Conservation (phyloP, 2,797 vertebrate species). For the Pachyuromys duprasi region DNA sequence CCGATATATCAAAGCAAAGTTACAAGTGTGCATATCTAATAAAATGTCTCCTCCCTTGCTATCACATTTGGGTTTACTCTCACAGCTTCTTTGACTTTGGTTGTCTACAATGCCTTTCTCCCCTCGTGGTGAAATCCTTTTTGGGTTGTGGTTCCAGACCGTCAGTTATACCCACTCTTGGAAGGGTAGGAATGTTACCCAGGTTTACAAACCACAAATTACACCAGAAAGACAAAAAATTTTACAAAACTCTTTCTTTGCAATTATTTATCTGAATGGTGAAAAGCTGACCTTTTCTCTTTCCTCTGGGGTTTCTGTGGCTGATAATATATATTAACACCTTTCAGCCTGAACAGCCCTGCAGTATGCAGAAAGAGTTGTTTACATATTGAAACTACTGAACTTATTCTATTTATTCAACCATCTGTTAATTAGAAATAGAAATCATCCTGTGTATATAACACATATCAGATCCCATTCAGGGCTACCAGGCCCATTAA, state of each 20-base stretch:
- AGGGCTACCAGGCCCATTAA: too few relatives aligned
- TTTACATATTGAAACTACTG: too few relatives aligned
- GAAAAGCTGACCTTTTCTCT: neutral
- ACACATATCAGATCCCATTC: too few relatives aligned
- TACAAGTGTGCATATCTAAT: neutral
- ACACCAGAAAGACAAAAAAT: neutral
- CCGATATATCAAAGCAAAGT: neutral
- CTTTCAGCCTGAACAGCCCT: fast-evolving
- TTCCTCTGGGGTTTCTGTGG: neutral
- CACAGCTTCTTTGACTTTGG: neutral
- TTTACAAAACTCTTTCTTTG: neutral
- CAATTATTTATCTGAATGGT: neutral
- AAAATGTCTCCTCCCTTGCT: neutral
- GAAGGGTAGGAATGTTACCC: neutral
- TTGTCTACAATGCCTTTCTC: neutral
- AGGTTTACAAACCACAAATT: neutral
- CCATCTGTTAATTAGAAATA: too few relatives aligned
- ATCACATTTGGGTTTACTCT: neutral
- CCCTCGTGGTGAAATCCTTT: neutral
- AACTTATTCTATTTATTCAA: too few relatives aligned
- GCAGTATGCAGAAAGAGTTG: too few relatives aligned
- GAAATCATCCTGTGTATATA: too few relatives aligned
- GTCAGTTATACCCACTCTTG: neutral
- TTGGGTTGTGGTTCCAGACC: neutral
- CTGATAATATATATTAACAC: neutral